Evolutionary conservation across 2,797 vertebrate genomes (phyloP), one percentile per base, ranked within the genome.

Genomic region (Lates japonicus): DNA sequence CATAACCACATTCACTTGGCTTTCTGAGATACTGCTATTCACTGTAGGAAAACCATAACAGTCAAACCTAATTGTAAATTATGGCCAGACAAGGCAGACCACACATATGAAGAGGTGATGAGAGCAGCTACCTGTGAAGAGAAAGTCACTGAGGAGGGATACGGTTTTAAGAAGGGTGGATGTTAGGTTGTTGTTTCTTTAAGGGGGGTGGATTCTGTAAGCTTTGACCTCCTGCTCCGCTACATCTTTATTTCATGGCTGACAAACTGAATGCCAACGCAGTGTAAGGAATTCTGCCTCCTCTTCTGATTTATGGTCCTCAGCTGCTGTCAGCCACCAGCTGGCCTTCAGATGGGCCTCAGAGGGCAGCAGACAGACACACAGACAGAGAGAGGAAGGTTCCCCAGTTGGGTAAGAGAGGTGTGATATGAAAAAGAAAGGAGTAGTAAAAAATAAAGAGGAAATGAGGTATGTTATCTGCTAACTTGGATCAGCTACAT

Each of bases 231-330:
- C 93, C 93, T 94, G 94, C 94, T 96, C 95, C 90, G 95, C 95
- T 95, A 97, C 95, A 96, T 98, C 97, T 98, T 97, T 97, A 97
- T 98, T 97, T 97, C 96, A 97, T 95, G 93, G 94, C 95, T 98
- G 97, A 98, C 96, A 97, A 95, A 96, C 94, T 93, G 93, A 94
- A 97, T 97, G 96, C 96, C 97, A 96, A 91, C 12, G 52, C 94
- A 87, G 91, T 91, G 90, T 83, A 92, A 93, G 93, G 95, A 97
- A 97, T 97, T 96, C 95, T 94, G 91, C 91, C 90, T 87, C 92
- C 89, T 87, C 77, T n/a, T 82, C 82, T 97, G 97, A 98, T 98
- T 98, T 97, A 99, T 95, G 93, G 90, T 84, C 94, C 94, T 97
- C 98, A 98, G 97, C 97, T 99, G 98, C 93, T 94, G 76, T 41